Conservation (phyloP, 2,113 vertebrate species). For the Varanus komodoensis region DNA sequence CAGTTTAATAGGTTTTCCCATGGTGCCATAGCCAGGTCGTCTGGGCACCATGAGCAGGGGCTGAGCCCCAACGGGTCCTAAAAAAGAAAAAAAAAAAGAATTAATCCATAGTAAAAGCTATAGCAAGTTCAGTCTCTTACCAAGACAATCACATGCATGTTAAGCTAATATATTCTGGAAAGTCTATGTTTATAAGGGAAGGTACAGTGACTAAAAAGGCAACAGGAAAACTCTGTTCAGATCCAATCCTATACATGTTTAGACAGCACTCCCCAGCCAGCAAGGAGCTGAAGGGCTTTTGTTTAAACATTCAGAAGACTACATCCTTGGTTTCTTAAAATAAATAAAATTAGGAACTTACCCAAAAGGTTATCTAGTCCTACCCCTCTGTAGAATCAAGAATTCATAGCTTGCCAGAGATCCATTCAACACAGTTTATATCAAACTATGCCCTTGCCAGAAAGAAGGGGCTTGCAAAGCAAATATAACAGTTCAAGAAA, state of each 20-base stretch:
- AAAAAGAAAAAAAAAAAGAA: background rate
- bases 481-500: background rate
- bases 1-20: constrained; percentile 99
- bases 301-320: no score
- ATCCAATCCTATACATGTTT: no score
- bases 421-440: background rate
- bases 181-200: background rate
- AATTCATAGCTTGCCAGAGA: background rate
- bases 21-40: constrained; percentile 98
- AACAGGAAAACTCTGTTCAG: background rate
- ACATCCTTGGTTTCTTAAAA: background rate
- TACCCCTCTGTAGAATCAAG: background rate
- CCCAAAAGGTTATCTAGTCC: background rate
- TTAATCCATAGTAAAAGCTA: background rate
- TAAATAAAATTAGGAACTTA: background rate
- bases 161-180: background rate
- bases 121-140: background rate
- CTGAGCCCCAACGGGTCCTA: constrained; percentile 98
- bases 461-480: background rate
- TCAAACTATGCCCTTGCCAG: background rate
- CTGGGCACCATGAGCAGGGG: constrained; percentile 98
- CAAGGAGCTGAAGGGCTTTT: no score
- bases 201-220: background rate
- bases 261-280: no score
- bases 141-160: background rate